Evolutionary conservation across 2,797 vertebrate genomes (phyloP).

Genomic region (Sparidentex hasta): DNA sequence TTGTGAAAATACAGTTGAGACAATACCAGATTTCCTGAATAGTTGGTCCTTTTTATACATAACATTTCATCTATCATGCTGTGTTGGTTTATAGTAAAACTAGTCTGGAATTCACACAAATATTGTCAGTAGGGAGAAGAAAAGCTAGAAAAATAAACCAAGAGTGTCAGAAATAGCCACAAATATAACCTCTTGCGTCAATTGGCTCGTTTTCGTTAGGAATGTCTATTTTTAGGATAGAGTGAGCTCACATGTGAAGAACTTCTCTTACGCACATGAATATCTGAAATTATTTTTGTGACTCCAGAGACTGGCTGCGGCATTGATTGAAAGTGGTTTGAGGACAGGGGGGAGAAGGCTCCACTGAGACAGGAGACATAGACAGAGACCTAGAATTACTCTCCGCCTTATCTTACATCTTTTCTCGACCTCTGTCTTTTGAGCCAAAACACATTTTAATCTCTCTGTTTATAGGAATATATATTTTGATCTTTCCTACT

Average conservation of each 20-base stretch:
- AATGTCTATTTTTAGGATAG: constrained; percentile 80
- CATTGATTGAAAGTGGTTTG: constrained; percentile 80
- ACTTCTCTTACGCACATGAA: constrained; percentile 78
- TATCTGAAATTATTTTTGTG: constrained; percentile 78
- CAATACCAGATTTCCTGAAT: constrained; percentile 40
- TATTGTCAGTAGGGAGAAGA: constrained; percentile 69
- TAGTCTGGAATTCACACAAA: constrained; percentile 76
- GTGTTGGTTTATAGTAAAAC: constrained; percentile 72
- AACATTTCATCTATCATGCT: constrained; percentile 60
- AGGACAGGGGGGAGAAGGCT: constrained; percentile 71
- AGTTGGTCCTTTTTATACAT: constrained; percentile 28
- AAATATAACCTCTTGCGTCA: constrained; percentile 81
- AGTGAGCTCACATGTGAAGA: constrained; percentile 83
- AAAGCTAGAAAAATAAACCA: constrained; percentile 77
- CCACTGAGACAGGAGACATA: constrained; percentile 53
- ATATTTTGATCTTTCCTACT: not conserved
- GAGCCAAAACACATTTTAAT: constrained; percentile 4
- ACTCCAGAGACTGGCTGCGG: constrained; percentile 69
- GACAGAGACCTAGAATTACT: constrained; percentile 56
- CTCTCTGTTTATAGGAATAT: constrained; percentile 1
- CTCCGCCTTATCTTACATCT: constrained; percentile 22
- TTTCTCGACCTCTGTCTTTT: constrained; percentile 21
- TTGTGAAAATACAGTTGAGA: constrained; percentile 50
- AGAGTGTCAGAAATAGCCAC: constrained; percentile 75
- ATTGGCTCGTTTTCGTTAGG: constrained; percentile 63